Evolutionary conservation across 2,888 invertebrate genomes (phyloP).

Genomic region (Drosophila longiperda): DNA sequence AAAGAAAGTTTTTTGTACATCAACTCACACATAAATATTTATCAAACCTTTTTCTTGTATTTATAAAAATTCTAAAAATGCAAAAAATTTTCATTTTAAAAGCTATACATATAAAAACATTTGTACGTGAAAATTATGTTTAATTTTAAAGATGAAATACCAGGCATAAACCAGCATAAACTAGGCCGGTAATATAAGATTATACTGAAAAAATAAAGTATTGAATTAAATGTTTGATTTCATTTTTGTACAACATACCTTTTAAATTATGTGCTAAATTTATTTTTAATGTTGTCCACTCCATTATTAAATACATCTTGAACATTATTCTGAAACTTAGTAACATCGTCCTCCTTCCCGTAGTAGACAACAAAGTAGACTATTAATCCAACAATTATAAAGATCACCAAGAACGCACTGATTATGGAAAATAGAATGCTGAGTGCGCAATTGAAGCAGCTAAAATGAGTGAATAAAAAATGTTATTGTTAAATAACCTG

Average conservation of each 20-base stretch:
- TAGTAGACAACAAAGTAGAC: constrained; percentile 77
- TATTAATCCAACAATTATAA: constrained; percentile 74
- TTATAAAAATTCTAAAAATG: constrained; percentile 46
- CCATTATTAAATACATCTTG: constrained; percentile 47
- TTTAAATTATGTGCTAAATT: constrained; percentile 28
- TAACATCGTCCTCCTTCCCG: constrained; percentile 68
- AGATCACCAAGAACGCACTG: constrained; percentile 73
- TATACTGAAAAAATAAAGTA: constrained; percentile 12
- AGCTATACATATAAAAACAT: constrained; percentile 2
- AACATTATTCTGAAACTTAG: constrained; percentile 61
- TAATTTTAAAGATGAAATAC: constrained; percentile 13
- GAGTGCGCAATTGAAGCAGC: constrained; percentile 80
- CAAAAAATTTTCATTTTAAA: constrained; percentile 19
- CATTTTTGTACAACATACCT: background rate
- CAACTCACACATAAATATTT: constrained; percentile 34
- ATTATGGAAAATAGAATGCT: constrained; percentile 79
- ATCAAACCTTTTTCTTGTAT: constrained; percentile 45
- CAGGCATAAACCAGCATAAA: constrained; percentile 5
- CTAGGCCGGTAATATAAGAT: constrained; percentile 8
- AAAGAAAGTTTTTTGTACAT: constrained; percentile 19
- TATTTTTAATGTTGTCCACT: constrained; percentile 50
- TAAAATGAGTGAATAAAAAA: constrained; percentile 41
- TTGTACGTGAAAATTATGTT: constrained; percentile 11
- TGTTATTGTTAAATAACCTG: background rate
- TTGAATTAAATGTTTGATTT: background rate